Evolutionary conservation across 1,140 invertebrate genomes (phyloP), one percentile per base, ranked within the genome.

Genomic region (Alviniconcha marisindica): DNA sequence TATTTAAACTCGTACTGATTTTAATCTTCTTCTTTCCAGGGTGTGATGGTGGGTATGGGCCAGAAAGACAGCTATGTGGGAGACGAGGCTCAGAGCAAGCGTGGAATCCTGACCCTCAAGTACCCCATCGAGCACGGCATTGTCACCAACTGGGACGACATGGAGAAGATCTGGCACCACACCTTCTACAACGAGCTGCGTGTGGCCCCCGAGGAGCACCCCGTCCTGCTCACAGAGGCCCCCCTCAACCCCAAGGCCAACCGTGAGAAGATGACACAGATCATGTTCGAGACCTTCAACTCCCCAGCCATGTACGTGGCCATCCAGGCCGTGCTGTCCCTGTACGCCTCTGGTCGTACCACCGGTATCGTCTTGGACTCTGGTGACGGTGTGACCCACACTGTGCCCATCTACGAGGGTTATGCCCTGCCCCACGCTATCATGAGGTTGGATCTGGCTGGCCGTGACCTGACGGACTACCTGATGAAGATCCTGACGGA

Each of bases 141-240:
- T 90, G 97, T 99, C 85, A 98, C 97, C 88, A 97, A 99, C 94
- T 99, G 98, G 97, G 97, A 99, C 90, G 97, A 98, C 88, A 98
- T 91, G 91, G 90, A 91, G 86, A 91, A 91, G 85, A 91, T 91
- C 86, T 91, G 91, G 91, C 89, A 91, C 94, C 97, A 98, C 94
- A 97, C 97, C 85, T 98, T 98, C 94, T 98, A 93, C 95, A 98
- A 97, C 93, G 97, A 97, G 93, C 94, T 98, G 78, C 95, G 91
- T 79, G 89, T 92, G 15, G 91, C 91, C 36, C 91, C 92, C n/a
- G 91, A 92, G 74, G 91, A 93, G 74, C 91, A 93, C 71, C 90
- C 91, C 33, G 92, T 93, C 82, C 87, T 91, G 5, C 89, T 91
- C 21, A 91, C 91, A 28, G 91, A 91, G 85, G 91, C 95, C 87